phyloP scores from a whole-genome alignment of 2,888 invertebrate species.

The Acleris emargana region DNA sequence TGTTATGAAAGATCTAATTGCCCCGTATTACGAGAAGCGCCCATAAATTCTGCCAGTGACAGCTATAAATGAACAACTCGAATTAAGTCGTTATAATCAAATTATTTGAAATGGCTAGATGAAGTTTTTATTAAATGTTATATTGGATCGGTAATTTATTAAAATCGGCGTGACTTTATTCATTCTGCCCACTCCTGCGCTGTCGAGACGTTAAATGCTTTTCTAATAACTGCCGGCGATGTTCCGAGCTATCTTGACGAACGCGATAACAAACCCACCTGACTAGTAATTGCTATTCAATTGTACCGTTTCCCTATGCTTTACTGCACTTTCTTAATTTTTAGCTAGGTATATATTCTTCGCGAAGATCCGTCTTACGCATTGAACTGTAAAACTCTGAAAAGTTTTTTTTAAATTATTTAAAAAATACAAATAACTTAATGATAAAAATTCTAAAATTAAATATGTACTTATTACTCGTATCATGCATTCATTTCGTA shows the following conservation, averaged over 20 bases:
- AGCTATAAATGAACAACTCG: conserved; percentile 55
- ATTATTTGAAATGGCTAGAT: conserved; percentile 43
- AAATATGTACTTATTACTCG: too few species aligned
- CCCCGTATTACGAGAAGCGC: conserved; percentile 47
- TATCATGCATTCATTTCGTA: too few species aligned
- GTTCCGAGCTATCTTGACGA: conserved; percentile 1
- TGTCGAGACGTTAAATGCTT: conserved; percentile 9
- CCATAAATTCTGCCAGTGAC: conserved; percentile 57
- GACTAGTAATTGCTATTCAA: background rate
- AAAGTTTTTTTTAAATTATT: too few species aligned
- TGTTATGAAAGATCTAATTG: conserved; percentile 75
- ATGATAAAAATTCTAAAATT: too few species aligned
- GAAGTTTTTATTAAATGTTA: conserved; percentile 38
- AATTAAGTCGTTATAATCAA: conserved; percentile 50
- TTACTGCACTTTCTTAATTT: too few species aligned
- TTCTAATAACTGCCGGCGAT: conserved; percentile 17
- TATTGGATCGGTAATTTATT: conserved; percentile 39
- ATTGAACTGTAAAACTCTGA: too few species aligned
- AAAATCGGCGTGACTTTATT: conserved; percentile 38
- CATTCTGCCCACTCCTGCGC: conserved; percentile 22
- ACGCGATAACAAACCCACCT: background rate
- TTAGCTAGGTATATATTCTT: too few species aligned
- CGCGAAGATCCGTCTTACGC: too few species aligned
- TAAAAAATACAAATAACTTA: too few species aligned
- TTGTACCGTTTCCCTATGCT: background rate